phyloP scores from a whole-genome alignment of 2,113 vertebrate species.

The Ciconia stormi region DNA sequence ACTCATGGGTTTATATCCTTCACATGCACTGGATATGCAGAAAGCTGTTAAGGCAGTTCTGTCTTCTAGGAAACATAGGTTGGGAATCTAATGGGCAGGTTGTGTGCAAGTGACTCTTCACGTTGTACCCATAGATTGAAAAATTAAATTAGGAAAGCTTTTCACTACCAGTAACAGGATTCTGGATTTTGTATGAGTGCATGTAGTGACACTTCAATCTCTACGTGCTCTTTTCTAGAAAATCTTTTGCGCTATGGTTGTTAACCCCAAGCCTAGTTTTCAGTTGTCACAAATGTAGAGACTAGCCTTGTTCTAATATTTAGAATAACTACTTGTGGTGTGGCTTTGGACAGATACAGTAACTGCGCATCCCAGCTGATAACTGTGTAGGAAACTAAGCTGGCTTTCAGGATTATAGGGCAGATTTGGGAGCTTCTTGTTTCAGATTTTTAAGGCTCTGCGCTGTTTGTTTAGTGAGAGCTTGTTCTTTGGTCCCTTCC shows the following conservation, averaged over 20 bases:
- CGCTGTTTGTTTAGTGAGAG: not conserved
- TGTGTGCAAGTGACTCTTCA: not conserved
- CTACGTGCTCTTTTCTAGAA: not conserved
- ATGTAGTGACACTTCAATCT: not conserved
- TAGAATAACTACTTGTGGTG: not conserved
- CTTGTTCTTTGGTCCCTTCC: not conserved
- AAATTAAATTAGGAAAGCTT: not conserved
- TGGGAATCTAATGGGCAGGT: too few species aligned
- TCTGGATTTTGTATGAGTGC: not conserved
- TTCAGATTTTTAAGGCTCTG: not conserved
- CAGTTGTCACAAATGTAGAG: not conserved
- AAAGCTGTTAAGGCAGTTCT: not conserved
- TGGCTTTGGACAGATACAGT: not conserved
- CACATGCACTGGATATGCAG: accelerated
- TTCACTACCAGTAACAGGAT: not conserved
- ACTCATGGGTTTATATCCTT: accelerated
- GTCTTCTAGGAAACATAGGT: not conserved
- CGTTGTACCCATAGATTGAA: accelerated
- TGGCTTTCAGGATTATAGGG: not conserved
- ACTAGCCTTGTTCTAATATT: not conserved
- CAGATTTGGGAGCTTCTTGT: not conserved
- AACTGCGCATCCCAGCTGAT: not conserved
- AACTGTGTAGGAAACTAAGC: not conserved
- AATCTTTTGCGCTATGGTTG: not conserved
- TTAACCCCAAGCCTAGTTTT: not conserved